Evolutionary conservation across 2,797 vertebrate species (phyloP), one percentile per base, ranked within the genome.

Genomic region (Thunnus albacares): DNA sequence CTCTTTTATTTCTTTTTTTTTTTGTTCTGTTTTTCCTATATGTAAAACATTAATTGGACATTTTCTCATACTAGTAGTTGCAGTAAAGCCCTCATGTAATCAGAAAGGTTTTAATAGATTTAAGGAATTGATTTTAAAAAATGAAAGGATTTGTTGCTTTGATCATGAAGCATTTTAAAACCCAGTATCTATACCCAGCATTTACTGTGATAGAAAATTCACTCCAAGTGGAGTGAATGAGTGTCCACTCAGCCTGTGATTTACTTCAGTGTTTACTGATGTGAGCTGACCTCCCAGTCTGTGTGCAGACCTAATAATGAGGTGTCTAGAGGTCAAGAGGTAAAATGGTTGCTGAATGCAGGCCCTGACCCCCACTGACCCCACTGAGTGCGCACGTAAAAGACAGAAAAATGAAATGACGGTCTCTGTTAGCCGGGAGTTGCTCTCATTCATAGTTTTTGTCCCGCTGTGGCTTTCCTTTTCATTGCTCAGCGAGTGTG

Each of bases 311-410:
- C 79, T 80, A 33, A 80, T 93, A 92, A 95, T 84, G 89, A 95
- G 92, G 88, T 89, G 93, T 82, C 81, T 72, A 43, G 64, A 82
- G 93, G 90, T 93, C 93, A 93, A 35, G 69, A 93, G 93, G 92
- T 90, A 85, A 81, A 75, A 77, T 13, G 58, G 79, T 80, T 52
- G 43, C 75, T 84, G 86, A 84, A 92, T 73, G 71, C 71, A 22
- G 77, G 64, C 61, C 71, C 71, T 82, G 90, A 87, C 87, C 86
- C 61, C 74, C 14, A 41, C 52, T 47, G 87, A 90, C 90, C 87
- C 28, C 4, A 51, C 84, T 70, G 85, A 68, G 73, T 13, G 58
- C 35, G 43, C 77, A 68, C 5, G 49, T 67, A n/a, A 53, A 69
- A 60, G 38, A 51, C 43, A 59, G 70, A 62, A 71, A 86, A 76